phyloP scores from a whole-genome alignment of 2,113 vertebrate species.

The Mus musculus region GRCm39 chr10:114143501-114144000 shows the following conservation, averaged over 20 bases:
- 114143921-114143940: constrained; percentile 5
- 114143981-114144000: background rate
- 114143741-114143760: background rate
- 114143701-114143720: constrained; percentile 29
- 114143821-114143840: constrained; percentile 45
- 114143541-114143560: background rate
- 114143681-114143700: background rate
- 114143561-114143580: background rate
- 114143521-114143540: constrained; percentile 27
- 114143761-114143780: background rate
- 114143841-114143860: background rate
- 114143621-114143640: background rate
- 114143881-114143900: background rate
- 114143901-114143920: constrained; percentile 21
- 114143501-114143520: background rate
- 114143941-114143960: constrained; percentile 53
- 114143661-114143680: too few relatives aligned
- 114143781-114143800: background rate
- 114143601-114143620: too few relatives aligned
- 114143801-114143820: background rate
- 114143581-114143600: background rate
- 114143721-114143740: background rate
- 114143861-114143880: background rate
- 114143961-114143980: constrained; percentile 53
- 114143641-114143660: too few relatives aligned